Conservation (phyloP, 2,113 vertebrate species). For the Calidris pugnax region DNA sequence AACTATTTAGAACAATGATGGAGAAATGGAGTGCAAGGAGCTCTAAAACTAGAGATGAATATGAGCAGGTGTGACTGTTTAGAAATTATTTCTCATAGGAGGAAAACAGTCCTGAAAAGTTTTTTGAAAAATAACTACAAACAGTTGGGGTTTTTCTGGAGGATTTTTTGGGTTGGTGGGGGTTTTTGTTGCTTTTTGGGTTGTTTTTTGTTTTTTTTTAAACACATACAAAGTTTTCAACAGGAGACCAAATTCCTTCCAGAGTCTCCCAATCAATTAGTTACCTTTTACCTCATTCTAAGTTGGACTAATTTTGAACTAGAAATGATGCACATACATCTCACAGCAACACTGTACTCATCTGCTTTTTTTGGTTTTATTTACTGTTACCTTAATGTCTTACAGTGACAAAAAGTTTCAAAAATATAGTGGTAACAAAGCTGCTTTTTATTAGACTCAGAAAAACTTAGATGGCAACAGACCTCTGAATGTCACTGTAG, state of each 20-base stretch:
- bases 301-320: background rate
- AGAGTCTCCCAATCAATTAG: background rate
- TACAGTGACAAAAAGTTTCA: background rate
- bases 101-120: background rate
- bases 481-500: background rate
- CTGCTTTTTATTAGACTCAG: background rate
- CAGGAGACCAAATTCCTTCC: background rate
- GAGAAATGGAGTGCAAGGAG: background rate
- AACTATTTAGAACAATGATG: background rate
- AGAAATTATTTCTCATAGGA: background rate
- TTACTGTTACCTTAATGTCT: background rate
- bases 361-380: background rate
- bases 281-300: background rate
- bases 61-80: fast-evolving
- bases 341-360: background rate
- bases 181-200: background rate
- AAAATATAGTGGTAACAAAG: background rate
- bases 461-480: background rate
- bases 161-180: background rate
- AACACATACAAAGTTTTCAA: background rate
- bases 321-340: background rate
- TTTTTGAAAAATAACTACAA: background rate
- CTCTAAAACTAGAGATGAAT: background rate
- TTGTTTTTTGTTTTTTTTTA: background rate
- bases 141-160: background rate